phyloP scores from a whole-genome alignment of 2,888 invertebrate species.

The Harpalus rufipes region DNA sequence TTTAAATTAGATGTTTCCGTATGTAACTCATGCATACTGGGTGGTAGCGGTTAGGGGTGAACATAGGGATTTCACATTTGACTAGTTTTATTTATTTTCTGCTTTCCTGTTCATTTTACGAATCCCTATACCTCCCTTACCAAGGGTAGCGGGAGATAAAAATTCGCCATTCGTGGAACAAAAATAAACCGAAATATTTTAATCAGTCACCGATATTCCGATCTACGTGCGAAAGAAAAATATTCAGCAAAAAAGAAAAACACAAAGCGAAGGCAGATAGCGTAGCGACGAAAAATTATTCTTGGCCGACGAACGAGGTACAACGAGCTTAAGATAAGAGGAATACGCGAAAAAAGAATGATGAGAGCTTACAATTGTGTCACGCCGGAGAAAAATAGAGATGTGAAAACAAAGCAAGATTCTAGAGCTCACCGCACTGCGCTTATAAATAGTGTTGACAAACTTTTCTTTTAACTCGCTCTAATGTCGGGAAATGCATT shows the following conservation, averaged over 20 bases:
- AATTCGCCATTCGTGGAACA: slow-evolving; percentile 14
- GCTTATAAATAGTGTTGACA: slow-evolving; percentile 42
- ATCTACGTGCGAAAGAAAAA: slow-evolving; percentile 47
- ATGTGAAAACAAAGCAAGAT: slow-evolving; percentile 23
- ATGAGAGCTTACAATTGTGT: slow-evolving; percentile 65
- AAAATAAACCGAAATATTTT: slow-evolving; percentile 44
- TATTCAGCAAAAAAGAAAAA: slow-evolving; percentile 41
- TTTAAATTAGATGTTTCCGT: no score
- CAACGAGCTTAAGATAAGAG: slow-evolving; percentile 64
- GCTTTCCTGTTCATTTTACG: no score
- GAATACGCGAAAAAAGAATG: slow-evolving; percentile 63
- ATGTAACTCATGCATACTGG: no score
- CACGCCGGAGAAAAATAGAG: slow-evolving; percentile 40
- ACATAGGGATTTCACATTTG: no score
- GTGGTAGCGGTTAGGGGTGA: no score
- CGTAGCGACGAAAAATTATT: slow-evolving; percentile 60
- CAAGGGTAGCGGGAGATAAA: neutral
- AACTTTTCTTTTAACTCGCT: slow-evolving; percentile 56
- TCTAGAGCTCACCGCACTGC: neutral
- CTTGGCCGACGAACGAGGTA: slow-evolving; percentile 32
- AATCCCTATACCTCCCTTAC: neutral
- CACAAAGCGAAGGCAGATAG: slow-evolving; percentile 28
- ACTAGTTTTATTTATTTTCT: no score
- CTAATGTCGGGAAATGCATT: slow-evolving; percentile 62
- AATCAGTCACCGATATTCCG: slow-evolving; percentile 57